Base-by-base conservation (phyloP, 2,888 invertebrate genomes). In the Pomacea canaliculata region DNA sequence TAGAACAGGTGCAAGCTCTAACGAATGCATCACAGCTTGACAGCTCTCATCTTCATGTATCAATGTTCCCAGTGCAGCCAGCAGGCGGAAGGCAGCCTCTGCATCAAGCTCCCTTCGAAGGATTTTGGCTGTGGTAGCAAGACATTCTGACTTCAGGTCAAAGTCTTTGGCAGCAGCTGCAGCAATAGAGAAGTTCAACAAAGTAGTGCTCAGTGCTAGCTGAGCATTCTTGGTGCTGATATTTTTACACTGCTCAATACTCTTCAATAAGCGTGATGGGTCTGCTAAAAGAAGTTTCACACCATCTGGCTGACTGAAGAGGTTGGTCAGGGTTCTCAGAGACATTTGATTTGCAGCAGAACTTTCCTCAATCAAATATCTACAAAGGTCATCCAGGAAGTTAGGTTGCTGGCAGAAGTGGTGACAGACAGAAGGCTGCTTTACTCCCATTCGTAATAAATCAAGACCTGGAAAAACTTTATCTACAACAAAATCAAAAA, bases 401-500 rank as follows among this genome's bases (percentile, higher is more conserved):
- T 85, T 85, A 18, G 84, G 80, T 23, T 77, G 82, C 74, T 89
- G 86, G 86, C 93, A 92, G 70, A 94, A 89, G 69, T 91, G 84
- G 10, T 91, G 89, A 81, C 94, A 94, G 10, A 95, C 92, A 7
- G 93, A 92, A 85, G 93, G 93, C 81, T 94, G 94, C 69, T 96
- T 93, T 63, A 97, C 93, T 0, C 96, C 95, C 87, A 98, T 91
- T 82, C 98, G 93, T 19, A 96, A 93, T 9, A 98, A 92, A 89
- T 99, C 98, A 83, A 99, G 91, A 9, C 95, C 95, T 0, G 98
- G 98, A 89, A 97, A 97, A 1, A 97, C 92, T 81, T 94, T 93
- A 87, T 95, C 95, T 92, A 88, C 71, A 86, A 85, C 49, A 80
- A 49, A 65, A 72, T 48, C 10, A 10, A 63, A 23, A 71, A 13